These are phyloP conservation scores for Nesometra sesokonis DNA, from an alignment of 35 echinoderm and acorn worm species.

Conservation along the genomic window DNA sequence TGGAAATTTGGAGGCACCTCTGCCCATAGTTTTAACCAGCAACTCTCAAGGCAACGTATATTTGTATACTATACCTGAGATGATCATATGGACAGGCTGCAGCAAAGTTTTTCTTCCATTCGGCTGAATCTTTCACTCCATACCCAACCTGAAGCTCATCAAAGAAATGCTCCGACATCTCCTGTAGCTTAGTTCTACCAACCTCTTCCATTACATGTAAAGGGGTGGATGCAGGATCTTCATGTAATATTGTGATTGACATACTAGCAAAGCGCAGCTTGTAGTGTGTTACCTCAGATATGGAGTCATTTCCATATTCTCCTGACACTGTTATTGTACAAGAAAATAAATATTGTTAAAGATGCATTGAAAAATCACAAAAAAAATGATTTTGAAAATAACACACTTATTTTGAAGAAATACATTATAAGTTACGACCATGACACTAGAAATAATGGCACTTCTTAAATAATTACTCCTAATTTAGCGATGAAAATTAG, in stretches of 20 bases:
- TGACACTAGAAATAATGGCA: no score
- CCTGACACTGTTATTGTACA: not conserved
- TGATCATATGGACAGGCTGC: slow-evolving; percentile 90
- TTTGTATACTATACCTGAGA: slow-evolving; percentile 68
- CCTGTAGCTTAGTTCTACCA: slow-evolving; percentile 34
- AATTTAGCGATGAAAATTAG: no score
- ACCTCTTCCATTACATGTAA: not conserved
- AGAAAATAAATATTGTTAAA: no score
- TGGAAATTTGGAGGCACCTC: no score
- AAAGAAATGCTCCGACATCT: slow-evolving; percentile 63
- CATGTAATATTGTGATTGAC: slow-evolving; percentile 75
- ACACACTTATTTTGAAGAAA: no score
- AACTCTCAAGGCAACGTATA: no score
- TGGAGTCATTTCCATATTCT: slow-evolving; percentile 52
- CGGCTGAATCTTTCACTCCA: slow-evolving; percentile 49
- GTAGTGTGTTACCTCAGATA: slow-evolving; percentile 76
- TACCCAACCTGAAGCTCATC: slow-evolving; percentile 49
- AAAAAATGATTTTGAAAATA: no score
- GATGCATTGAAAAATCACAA: no score
- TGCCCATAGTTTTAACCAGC: no score
- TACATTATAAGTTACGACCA: no score
- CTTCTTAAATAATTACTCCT: no score
- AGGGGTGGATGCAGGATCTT: slow-evolving; percentile 66
- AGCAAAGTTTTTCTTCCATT: slow-evolving; percentile 59
- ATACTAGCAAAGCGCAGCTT: slow-evolving; percentile 72